Evolutionary conservation across 2,113 vertebrate species (phyloP), one percentile per base, ranked within the genome.

Genomic region (Hydrochoerus hydrochaeris): DNA sequence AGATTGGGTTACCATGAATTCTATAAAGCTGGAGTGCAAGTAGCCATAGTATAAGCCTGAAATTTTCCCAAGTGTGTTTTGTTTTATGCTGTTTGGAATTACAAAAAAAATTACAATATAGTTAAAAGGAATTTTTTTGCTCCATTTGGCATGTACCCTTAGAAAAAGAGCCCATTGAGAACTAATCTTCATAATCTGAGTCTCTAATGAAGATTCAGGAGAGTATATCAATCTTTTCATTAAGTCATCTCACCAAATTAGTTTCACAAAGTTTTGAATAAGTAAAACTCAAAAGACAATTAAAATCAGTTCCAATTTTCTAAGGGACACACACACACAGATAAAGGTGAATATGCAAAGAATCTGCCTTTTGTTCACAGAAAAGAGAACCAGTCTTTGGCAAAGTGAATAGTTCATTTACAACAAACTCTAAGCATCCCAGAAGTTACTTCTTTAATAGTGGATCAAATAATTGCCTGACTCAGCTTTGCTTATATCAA

Each of bases 121-220:
- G 60, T 20, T 32, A 9, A 58, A 4, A 82, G 38, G 4, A 83
- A 83, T 75, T 77, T 63, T 71, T 57, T 19, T 32, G 6, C 57
- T 94, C 67, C 19, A 22, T 60, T 52, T 86, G 67, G 13, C 44
- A 86, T 44, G 8, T 28, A 78, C 7, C 0, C 10, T 38, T 82
- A 13, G 46, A 83, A 5, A 85, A 96, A 88, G 30, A 84, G 7
- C 4, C 52, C 60, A 78, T 2, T 69, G 65, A 49, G 3, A 85
- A 77, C 7, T 60, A 35, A 96, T 92, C 1, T 38, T 35, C 35
- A 58, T 46, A 52, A 62, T 80, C 9, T 14, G 63, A 28, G 44
- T 77, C 91, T 95, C 38, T 20, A 4, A 81, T 49, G 20, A 88
- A 91, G 24, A 20, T 91, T 97, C 19, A 58, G 24, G 35, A 71